Evolutionary conservation across 2,113 vertebrate species (phyloP).

Genomic region (Python bivittatus): DNA sequence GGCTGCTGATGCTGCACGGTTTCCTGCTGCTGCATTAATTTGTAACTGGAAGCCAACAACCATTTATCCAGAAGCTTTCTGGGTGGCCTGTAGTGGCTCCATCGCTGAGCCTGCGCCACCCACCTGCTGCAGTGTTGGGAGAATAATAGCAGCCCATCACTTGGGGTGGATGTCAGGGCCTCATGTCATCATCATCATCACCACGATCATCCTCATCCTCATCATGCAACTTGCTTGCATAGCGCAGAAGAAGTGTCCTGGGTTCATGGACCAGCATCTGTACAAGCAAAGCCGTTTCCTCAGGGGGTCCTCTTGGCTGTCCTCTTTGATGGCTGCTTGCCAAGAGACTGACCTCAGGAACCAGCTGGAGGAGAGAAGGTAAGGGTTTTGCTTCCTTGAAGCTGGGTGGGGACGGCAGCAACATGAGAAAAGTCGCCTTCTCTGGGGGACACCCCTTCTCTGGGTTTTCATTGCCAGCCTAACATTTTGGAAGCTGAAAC

Average conservation of each 20-base stretch:
- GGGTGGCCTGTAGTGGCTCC: not conserved
- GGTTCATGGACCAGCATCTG: not conserved
- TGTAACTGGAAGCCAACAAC: not conserved
- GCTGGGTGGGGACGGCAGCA: not conserved
- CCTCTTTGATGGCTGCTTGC: too few relatives aligned
- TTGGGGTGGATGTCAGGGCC: not conserved
- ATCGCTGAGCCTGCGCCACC: not conserved
- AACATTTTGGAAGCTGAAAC: not conserved
- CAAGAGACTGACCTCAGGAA: not conserved
- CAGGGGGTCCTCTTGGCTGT: not conserved
- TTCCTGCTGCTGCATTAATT: not conserved
- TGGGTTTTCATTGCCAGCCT: not conserved
- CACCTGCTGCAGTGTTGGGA: not conserved
- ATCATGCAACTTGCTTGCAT: not conserved
- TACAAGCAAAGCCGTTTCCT: not conserved
- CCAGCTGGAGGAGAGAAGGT: not conserved
- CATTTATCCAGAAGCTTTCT: not conserved
- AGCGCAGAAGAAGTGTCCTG: not conserved
- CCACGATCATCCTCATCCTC: too few relatives aligned
- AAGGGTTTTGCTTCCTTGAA: too few relatives aligned
- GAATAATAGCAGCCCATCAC: not conserved
- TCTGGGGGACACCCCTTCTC: not conserved
- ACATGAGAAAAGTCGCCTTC: not conserved
- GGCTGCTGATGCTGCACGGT: not conserved
- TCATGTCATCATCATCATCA: too few relatives aligned